Base-by-base conservation (phyloP, 2,888 invertebrate genomes). In the Ochropacha duplaris region DNA sequence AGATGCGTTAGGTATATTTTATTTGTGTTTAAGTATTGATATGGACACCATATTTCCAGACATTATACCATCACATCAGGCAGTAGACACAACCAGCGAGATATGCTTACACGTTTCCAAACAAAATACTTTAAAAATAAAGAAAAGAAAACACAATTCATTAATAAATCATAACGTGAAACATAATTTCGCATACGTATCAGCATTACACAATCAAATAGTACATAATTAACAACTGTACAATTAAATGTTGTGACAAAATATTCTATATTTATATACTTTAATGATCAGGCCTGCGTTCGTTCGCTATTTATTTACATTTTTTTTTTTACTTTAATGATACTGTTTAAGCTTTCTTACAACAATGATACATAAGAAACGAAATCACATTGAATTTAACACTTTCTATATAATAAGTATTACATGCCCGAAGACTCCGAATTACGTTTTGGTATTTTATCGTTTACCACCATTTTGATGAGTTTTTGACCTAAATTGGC, bases 261-360 rank as follows among this genome's bases (percentile, higher is more conserved):
- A 77, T 83, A 82, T 77, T 76, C 78, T 82, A 83, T 79, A 81
- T 79, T 76, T 56, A 54, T 51, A 61, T 59, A 60, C 56, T 56
- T 57, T 57, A 67, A 74, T 79, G 78, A 80, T 83, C 89, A 89
- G 90, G 89, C 90, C 90, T 83, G 82, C 87, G 76, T 81, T 85
- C 85, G 79, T 84, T 85, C 82, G 78, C 83, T 84, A 81, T 67
- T 73, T 88, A 91, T 91, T 86, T 90, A 91, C 90, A 90, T 81
- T 79, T 74, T 75, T 71, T 71, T 66, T 64, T 60, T 50, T 44
- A 19, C 57, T 60, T 59, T 60, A 61, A 61, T 62, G 68, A 64
- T 71, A 65, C 70, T 66, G 64, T 71, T 76, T 65, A 82, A 81
- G 79, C 72, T 79, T 80, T 66, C 58, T 44, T 55, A 58, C 22